A percentile compares a stretch with the other conserved stretches of the same genome.
Conservation (phyloP, 2,113 vertebrate genomes). For the Melospiza melodia region DNA sequence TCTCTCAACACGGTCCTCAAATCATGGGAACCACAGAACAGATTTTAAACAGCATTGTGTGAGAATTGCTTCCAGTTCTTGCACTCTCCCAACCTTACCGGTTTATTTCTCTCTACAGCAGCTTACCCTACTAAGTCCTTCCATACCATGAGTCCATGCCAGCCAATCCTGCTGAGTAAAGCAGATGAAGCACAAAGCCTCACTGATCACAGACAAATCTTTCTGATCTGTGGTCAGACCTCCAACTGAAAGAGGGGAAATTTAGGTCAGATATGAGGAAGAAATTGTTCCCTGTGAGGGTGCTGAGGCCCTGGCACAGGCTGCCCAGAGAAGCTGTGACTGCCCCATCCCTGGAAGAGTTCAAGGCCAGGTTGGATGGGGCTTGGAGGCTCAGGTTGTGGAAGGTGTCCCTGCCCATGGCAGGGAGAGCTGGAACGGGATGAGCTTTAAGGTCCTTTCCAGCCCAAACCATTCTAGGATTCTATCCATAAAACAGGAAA, state of each 20-base stretch:
- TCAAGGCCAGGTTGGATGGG: background rate
- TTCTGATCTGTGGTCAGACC: background rate
- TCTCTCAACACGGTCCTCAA: background rate
- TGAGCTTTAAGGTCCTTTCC: background rate
- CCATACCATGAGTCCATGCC: background rate
- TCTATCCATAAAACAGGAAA: background rate
- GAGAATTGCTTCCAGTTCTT: background rate
- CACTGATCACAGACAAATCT: background rate
- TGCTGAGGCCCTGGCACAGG: background rate
- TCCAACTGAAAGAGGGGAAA: background rate
- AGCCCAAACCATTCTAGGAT: background rate
- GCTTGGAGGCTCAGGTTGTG: rapidly evolving
- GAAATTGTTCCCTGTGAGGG: background rate
- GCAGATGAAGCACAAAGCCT: background rate
- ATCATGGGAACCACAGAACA: background rate
- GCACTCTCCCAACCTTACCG: background rate
- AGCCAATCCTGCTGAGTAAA: background rate
- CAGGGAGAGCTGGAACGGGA: background rate
- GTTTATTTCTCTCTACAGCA: background rate
- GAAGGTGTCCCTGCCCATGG: background rate
- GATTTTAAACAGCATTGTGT: background rate
- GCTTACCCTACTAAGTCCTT: background rate
- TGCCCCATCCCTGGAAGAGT: background rate
- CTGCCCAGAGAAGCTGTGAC: rapidly evolving
- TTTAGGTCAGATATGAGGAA: background rate